Evolutionary conservation across 2,888 invertebrate genomes (phyloP), one percentile per base, ranked within the genome.

Genomic region (Mimumesa dahlbomi): DNA sequence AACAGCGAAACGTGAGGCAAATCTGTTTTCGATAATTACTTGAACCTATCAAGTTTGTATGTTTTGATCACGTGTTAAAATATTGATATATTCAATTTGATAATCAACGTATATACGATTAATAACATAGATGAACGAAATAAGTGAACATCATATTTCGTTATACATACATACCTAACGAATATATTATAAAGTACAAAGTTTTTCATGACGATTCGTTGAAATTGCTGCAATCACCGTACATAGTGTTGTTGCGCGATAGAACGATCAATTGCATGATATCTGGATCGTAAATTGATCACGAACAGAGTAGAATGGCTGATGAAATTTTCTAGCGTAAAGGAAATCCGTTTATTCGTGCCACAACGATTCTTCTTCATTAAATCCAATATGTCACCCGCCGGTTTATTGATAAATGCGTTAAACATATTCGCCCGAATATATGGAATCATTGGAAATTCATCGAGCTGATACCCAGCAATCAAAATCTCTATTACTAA

Each of bases 401-500:
- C 19, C 36, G 19, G 2, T 16, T 22, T 14, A 18, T 19, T 19
- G 49, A 19, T 18, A 21, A 36, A 19, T 21, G 36, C 19, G 13
- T 49, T 34, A 49, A 49, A 49, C 19, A 36, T 49, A 36, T 49
- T n/a, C 18, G 7, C 49, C n/a, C 13, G 34, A 16, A 42, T n/a
- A 16, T 16, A 34, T n/a, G 9, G 34, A 34, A 3, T 5, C 40
- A 3, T 6, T 16, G 36, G 36, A 48, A 22, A 29, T 25, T 25
- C 25, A 16, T 25, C 16, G 29, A 14, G 16, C 29, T 48, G 29
- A 29, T 29, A 29, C 5, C 9, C 6, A 9, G 13, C 11, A 19
- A 13, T 45, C 34, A 34, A 34, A 0, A 34, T 34, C n/a, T 3
- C 9, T n/a, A 2, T n/a, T n/a, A 7, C 34, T 34, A n/a, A n/a